Conservation (phyloP, 2,113 vertebrate genomes). For the Psilopogon haemacephalus region DNA sequence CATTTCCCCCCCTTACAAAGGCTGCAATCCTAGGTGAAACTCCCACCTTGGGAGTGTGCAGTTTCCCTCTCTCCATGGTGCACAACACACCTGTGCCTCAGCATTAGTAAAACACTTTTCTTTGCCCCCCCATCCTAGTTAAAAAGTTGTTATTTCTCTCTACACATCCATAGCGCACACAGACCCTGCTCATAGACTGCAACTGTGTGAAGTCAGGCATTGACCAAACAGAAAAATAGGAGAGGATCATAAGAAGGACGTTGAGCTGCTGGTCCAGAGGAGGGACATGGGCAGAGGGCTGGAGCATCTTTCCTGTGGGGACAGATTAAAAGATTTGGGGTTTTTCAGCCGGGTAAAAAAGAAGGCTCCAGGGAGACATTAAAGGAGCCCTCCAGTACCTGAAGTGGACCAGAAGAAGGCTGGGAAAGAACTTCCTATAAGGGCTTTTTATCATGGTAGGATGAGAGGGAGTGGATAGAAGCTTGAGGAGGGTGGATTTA, state of each 20-base stretch:
- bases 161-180: background rate
- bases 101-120: background rate
- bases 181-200: background rate
- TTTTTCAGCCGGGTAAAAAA: too few relatives aligned
- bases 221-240: background rate
- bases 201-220: background rate
- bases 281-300: too few relatives aligned
- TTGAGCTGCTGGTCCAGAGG: too few relatives aligned
- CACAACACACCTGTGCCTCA: background rate
- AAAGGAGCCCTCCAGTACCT: too few relatives aligned
- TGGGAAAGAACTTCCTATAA: too few relatives aligned
- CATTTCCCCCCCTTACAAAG: rapidly evolving
- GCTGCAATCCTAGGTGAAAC: background rate
- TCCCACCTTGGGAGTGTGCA: background rate
- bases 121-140: background rate
- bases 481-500: too few relatives aligned
- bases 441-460: too few relatives aligned
- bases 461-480: too few relatives aligned
- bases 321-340: too few relatives aligned
- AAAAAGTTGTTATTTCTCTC: background rate
- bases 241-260: background rate
- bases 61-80: background rate
- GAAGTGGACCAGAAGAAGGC: too few relatives aligned
- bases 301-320: too few relatives aligned
- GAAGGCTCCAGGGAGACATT: too few relatives aligned